These are phyloP conservation scores for Ophonus ardosiacus DNA, from an alignment of 2,888 invertebrate genomes.

Conservation along the genomic window DNA sequence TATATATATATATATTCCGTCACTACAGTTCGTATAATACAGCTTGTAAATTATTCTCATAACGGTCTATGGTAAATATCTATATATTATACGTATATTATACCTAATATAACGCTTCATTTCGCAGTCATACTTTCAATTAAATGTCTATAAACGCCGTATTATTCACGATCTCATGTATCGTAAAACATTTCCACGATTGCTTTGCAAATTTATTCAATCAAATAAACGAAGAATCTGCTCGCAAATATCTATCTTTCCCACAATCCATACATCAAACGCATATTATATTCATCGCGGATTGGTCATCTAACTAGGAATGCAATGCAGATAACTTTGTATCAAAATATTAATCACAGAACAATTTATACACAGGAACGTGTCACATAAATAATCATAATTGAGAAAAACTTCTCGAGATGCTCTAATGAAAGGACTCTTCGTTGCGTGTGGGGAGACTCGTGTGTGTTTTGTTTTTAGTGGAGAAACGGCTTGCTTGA, in stretches of 20 bases:
- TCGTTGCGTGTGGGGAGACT: constrained; percentile 40
- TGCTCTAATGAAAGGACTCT: constrained; percentile 47
- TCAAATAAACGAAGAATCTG: not conserved
- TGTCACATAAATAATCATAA: constrained; percentile 56
- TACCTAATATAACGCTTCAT: constrained; percentile 5
- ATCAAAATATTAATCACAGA: constrained; percentile 56
- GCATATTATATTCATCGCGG: constrained; percentile 4
- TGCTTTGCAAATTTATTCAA: constrained; percentile 40
- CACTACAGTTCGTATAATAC: too few relatives aligned
- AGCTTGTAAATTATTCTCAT: too few relatives aligned
- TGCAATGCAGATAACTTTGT: constrained; percentile 48
- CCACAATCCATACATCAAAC: constrained; percentile 47
- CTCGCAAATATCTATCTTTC: constrained; percentile 24
- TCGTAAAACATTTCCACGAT: constrained; percentile 21
- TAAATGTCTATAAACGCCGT: constrained; percentile 3
- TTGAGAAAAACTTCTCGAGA: constrained; percentile 47
- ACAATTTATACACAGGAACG: constrained; percentile 36
- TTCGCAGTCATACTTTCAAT: constrained; percentile 3
- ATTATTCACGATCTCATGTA: constrained; percentile 10
- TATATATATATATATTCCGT: too few relatives aligned
- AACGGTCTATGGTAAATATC: too few relatives aligned
- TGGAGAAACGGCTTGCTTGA: constrained; percentile 3
- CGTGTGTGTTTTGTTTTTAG: constrained; percentile 17
- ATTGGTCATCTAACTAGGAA: not conserved
- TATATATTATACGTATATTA: not conserved